phyloP scores from a whole-genome alignment of 2,797 vertebrate genomes.

The Borostomias antarcticus region DNA sequence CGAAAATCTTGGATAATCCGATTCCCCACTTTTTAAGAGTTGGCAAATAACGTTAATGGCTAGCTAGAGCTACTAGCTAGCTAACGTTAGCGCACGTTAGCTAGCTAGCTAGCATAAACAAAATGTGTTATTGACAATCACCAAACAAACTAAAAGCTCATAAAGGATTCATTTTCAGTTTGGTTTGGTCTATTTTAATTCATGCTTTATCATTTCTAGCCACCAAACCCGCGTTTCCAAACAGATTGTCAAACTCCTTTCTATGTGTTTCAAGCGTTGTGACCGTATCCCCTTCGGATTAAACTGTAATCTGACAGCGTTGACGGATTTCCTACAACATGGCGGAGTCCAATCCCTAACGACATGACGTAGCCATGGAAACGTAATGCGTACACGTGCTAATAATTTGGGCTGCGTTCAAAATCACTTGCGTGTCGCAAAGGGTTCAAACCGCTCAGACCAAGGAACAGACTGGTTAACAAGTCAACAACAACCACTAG shows the following conservation, averaged over 20 bases:
- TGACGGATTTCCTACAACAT: conserved; percentile 76
- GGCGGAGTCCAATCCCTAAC: conserved; percentile 61
- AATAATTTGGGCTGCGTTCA: conserved; percentile 35
- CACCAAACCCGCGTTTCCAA: neutral
- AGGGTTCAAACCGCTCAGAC: conserved; percentile 1
- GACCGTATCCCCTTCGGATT: conserved; percentile 64
- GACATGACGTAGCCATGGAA: conserved; percentile 69
- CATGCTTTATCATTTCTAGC: neutral
- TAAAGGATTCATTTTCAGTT: conserved; percentile 43
- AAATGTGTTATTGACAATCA: conserved; percentile 13
- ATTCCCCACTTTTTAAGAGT: conserved; percentile 64
- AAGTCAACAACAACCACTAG: conserved; percentile 40
- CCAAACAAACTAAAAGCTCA: conserved; percentile 21
- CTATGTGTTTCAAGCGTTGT: conserved; percentile 45
- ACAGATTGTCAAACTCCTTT: conserved; percentile 22
- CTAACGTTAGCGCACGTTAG: conserved; percentile 49
- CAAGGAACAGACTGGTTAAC: conserved; percentile 3
- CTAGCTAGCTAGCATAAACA: neutral
- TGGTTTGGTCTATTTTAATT: conserved; percentile 9
- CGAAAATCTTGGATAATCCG: conserved; percentile 61
- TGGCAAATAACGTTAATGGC: too few relatives aligned
- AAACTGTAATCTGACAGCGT: conserved; percentile 73
- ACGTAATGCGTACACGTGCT: conserved; percentile 52
- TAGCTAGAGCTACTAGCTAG: too few relatives aligned
- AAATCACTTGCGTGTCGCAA: neutral